Percentiles rank a stretch among this genome's conserved stretches.
Evolutionary conservation across 2,113 vertebrate genomes (phyloP).

Genomic region (Gnathonemus longibarbis): DNA sequence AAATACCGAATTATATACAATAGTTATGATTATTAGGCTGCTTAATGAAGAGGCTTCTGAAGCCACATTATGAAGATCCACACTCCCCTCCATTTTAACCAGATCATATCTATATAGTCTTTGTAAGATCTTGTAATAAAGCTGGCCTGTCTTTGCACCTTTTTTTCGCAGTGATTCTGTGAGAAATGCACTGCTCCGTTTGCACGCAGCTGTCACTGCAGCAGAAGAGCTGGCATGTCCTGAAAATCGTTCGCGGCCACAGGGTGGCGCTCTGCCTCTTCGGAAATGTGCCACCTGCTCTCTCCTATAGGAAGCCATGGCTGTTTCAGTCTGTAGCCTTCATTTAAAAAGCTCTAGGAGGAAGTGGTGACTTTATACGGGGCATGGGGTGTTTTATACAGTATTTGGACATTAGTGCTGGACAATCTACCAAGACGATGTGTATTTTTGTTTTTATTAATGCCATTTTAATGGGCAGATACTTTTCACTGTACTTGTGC

Average conservation of each 20-base stretch:
- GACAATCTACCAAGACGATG: neutral
- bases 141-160: neutral
- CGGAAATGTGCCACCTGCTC: neutral
- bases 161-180: neutral
- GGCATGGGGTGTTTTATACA: neutral
- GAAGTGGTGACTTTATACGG: too few relatives aligned
- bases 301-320: neutral
- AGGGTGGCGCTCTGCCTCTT: slow-evolving; percentile 22
- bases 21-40: neutral
- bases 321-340: neutral
- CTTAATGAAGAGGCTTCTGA: neutral
- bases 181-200: neutral
- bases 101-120: neutral
- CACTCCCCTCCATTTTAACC: neutral
- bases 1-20: neutral
- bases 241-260: neutral
- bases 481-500: neutral
- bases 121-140: neutral
- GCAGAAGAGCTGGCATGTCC: neutral
- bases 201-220: neutral
- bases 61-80: neutral
- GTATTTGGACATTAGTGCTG: neutral
- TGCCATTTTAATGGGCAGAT: neutral
- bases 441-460: neutral
- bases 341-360: neutral